Percentiles rank a stretch among this genome's conserved stretches.
Evolutionary conservation across 2,113 vertebrate species (phyloP).

Genomic region (Parus major): DNA sequence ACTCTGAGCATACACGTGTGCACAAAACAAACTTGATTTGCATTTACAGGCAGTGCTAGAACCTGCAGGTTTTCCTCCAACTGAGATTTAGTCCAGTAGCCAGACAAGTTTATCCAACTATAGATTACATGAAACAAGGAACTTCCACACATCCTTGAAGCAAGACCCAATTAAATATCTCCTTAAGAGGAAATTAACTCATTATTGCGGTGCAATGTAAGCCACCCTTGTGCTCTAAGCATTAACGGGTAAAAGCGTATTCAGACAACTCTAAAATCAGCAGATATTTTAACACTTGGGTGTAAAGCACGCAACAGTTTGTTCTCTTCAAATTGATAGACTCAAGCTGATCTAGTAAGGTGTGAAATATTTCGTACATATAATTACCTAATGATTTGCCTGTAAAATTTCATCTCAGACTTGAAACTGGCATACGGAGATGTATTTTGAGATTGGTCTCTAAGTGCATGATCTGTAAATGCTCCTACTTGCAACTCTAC

Average conservation of each 20-base stretch:
- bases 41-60: not conserved
- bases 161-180: not conserved
- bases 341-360: not conserved
- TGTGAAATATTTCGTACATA: not conserved
- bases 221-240: not conserved
- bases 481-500: not conserved
- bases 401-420: not conserved
- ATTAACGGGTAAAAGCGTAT: not conserved
- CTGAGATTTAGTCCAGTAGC: not conserved
- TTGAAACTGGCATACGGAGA: not conserved
- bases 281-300: constrained; percentile 4
- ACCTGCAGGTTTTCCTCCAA: not conserved
- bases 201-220: not conserved
- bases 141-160: not conserved
- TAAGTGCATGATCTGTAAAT: not conserved
- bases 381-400: constrained; percentile 38
- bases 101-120: not conserved
- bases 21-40: constrained; percentile 6
- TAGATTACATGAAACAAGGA: not conserved
- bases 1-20: not conserved
- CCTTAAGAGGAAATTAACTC: not conserved
- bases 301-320: not conserved
- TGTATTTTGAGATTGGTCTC: not conserved
- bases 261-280: not conserved
- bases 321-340: not conserved